These are phyloP conservation scores for Homarus americanus DNA, from an alignment of 1,140 invertebrate genomes.

Conservation along the genomic window DNA sequence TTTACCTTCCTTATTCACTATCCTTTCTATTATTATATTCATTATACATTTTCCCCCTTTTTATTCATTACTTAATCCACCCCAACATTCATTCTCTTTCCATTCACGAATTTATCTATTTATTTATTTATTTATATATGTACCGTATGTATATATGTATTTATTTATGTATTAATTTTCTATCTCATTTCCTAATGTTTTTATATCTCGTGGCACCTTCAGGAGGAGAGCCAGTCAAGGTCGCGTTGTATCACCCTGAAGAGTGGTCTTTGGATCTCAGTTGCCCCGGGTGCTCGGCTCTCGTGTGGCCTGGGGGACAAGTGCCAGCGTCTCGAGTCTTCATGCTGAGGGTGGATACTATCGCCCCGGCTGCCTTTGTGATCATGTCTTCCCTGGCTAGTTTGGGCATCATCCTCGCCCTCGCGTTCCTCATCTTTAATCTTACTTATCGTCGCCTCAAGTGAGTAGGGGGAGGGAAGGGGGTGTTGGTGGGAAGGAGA, in stretches of 20 bases:
- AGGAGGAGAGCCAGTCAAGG: slow-evolving; percentile 82
- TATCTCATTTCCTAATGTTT: not conserved
- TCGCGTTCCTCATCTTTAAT: slow-evolving; percentile 91
- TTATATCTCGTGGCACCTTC: not conserved
- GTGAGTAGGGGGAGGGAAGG: slow-evolving; percentile 80
- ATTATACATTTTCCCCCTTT: too few species aligned
- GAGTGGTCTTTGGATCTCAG: slow-evolving; percentile 83
- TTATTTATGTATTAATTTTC: not conserved
- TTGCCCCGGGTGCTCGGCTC: slow-evolving; percentile 84
- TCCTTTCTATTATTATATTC: too few species aligned
- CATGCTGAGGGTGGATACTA: slow-evolving; percentile 85
- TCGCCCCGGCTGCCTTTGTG: slow-evolving; percentile 87
- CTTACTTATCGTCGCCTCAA: slow-evolving; percentile 91
- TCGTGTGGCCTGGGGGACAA: slow-evolving; percentile 87
- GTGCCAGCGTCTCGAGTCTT: slow-evolving; percentile 87
- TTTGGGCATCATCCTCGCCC: slow-evolving; percentile 87
- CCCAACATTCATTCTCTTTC: too few species aligned
- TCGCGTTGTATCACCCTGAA: slow-evolving; percentile 88
- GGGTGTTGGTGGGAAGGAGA: too few species aligned
- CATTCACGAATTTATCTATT: slow-evolving; percentile 5
- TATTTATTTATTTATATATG: slow-evolving; percentile 13
- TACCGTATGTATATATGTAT: not conserved
- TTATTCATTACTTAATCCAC: too few species aligned
- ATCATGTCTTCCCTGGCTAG: slow-evolving; percentile 84
- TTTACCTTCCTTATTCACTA: too few species aligned